Conservation (phyloP, 2,113 vertebrate genomes). For the Dipodomys stephensi region DNA sequence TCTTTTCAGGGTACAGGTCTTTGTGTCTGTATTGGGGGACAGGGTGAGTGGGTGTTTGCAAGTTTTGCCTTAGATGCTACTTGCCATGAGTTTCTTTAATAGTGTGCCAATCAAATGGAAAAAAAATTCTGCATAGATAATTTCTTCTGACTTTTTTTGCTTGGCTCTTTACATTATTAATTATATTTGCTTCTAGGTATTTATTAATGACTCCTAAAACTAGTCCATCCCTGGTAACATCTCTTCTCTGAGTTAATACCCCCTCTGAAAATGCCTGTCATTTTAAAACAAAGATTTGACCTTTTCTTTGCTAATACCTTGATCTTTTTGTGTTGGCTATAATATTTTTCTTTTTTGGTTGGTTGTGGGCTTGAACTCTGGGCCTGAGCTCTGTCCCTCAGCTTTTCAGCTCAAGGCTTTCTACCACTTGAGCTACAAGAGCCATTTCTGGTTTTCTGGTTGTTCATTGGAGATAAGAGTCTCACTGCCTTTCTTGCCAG, state of each 20-base stretch:
- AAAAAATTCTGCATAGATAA: neutral
- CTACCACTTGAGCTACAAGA: no score
- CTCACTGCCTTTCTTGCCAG: no score
- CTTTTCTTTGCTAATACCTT: constrained; percentile 31
- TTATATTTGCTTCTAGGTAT: neutral
- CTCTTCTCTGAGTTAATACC: neutral
- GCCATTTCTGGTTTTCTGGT: no score
- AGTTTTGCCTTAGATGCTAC: constrained; percentile 13
- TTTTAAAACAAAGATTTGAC: constrained; percentile 28
- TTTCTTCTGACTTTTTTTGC: constrained; percentile 28
- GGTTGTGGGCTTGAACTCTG: no score
- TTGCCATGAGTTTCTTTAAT: constrained; percentile 47
- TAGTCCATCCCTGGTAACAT: neutral
- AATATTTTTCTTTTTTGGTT: neutral
- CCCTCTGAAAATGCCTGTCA: neutral
- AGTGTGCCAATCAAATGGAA: constrained; percentile 45
- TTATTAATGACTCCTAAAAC: constrained; percentile 57
- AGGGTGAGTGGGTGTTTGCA: neutral
- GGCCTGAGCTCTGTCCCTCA: no score
- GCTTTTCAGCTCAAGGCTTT: no score
- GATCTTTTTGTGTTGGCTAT: constrained; percentile 52
- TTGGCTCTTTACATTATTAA: constrained; percentile 4
- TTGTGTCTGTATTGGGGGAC: neutral
- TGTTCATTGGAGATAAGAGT: no score
- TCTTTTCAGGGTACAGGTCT: constrained; percentile 61